phyloP scores from a whole-genome alignment of 2,888 invertebrate genomes.

The Pantelozetes paolii region DNA sequence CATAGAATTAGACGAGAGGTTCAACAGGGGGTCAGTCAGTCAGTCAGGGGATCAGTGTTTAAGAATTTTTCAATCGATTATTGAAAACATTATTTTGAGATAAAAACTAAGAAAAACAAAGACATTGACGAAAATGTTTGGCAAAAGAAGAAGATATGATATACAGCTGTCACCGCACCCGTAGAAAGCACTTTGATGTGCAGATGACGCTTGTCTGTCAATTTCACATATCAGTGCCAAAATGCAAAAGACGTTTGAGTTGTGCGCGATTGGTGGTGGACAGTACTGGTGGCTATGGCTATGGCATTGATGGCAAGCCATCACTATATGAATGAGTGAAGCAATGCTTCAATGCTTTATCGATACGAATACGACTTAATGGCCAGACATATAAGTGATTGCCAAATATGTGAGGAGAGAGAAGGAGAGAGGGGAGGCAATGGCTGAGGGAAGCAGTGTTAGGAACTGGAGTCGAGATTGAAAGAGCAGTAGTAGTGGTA shows the following conservation, averaged over 20 bases:
- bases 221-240: neutral
- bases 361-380: slow-evolving; percentile 24
- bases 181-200: slow-evolving; percentile 21
- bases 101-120: slow-evolving; percentile 3
- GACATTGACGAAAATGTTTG: slow-evolving; percentile 21
- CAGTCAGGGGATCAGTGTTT: too few species aligned
- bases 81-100: neutral
- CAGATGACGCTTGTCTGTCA: slow-evolving; percentile 34
- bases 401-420: slow-evolving; percentile 20
- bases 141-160: slow-evolving; percentile 30
- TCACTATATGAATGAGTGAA: slow-evolving; percentile 22
- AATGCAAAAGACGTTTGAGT: slow-evolving; percentile 22
- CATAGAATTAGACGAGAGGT: neutral
- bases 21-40: slow-evolving; percentile 23
- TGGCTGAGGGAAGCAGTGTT: neutral
- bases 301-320: neutral
- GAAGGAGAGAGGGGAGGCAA: neutral
- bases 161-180: slow-evolving; percentile 36
- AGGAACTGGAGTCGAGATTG: neutral
- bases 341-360: slow-evolving; percentile 15
- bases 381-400: slow-evolving; percentile 6
- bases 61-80: slow-evolving; percentile 17
- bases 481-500: neutral
- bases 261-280: slow-evolving; percentile 33
- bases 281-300: neutral